Evolutionary conservation across 2,113 vertebrate species (phyloP).

Genomic region (Aix galericulata): DNA sequence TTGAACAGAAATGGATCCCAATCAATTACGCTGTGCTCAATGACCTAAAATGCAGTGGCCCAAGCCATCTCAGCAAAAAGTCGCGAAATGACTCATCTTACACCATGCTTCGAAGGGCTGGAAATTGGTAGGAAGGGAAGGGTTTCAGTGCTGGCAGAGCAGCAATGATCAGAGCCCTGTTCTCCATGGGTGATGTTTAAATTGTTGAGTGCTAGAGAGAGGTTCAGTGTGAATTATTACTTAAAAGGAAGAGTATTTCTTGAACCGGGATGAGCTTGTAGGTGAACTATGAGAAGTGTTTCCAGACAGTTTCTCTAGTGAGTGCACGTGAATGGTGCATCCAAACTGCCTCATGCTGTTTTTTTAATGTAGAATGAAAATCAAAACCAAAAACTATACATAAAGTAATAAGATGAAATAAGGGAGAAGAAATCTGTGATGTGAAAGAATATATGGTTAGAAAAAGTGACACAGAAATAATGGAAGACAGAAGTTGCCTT

Average conservation of each 20-base stretch:
- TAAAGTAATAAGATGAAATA: background rate
- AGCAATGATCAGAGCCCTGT: background rate
- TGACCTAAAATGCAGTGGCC: constrained; percentile 26
- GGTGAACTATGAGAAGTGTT: background rate
- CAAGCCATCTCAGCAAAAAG: constrained; percentile 1
- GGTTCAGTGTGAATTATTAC: background rate
- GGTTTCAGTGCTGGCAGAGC: background rate
- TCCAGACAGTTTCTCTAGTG: background rate
- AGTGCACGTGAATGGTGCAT: background rate
- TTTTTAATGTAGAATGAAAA: background rate
- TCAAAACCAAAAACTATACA: background rate
- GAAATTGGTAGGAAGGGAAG: background rate
- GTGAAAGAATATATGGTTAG: background rate
- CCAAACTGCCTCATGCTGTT: background rate
- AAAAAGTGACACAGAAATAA: background rate
- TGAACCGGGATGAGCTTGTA: background rate
- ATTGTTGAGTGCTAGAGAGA: background rate
- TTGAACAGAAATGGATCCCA: constrained; percentile 36
- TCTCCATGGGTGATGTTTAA: background rate
- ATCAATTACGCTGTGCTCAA: constrained; percentile 24
- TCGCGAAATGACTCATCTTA: background rate
- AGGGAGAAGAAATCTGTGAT: background rate
- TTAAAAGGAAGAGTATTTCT: background rate
- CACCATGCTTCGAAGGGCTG: background rate
- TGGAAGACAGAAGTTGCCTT: background rate